These are phyloP conservation scores for Nothobranchius furzeri DNA, from an alignment of 2,113 vertebrate species.

Conservation along the genomic window DNA sequence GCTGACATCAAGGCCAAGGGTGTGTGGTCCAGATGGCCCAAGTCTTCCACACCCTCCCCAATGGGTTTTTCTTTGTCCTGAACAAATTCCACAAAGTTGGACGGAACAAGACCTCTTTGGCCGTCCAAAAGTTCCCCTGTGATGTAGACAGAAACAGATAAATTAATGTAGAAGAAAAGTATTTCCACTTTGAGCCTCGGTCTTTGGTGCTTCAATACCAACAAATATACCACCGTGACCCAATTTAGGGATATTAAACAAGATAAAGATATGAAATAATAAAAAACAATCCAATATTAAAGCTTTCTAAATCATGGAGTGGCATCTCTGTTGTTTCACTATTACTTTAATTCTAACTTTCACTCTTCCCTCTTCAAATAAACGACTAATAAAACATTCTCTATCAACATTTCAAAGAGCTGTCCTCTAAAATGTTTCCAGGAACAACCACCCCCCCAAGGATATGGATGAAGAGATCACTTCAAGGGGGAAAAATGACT, in stretches of 20 bases:
- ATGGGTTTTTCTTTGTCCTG: conserved; percentile 87
- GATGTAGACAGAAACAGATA: conserved; percentile 7
- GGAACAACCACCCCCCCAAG: conserved; percentile 25
- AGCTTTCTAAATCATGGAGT: too few relatives aligned
- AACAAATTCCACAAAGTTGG: conserved; percentile 97
- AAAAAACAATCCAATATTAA: conserved; percentile 23
- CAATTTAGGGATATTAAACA: conserved; percentile 29
- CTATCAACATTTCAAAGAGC: conserved; percentile 35
- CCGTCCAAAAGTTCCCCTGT: conserved; percentile 95
- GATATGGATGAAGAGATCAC: conserved; percentile 11
- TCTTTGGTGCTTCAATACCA: not conserved
- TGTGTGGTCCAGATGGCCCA: conserved; percentile 76
- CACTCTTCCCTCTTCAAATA: conserved; percentile 12
- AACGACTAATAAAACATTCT: conserved; percentile 21
- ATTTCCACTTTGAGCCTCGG: too few relatives aligned
- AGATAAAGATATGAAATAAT: conserved; percentile 11
- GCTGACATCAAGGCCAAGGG: conserved; percentile 56
- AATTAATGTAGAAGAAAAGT: not conserved
- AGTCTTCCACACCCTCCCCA: conserved; percentile 73
- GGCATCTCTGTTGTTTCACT: too few relatives aligned
- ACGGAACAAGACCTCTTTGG: conserved; percentile 95
- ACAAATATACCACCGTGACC: conserved; percentile 1
- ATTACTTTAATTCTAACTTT: too few relatives aligned
- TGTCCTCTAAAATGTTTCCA: conserved; percentile 34
- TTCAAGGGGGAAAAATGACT: conserved; percentile 3